Conservation (phyloP, 2,113 vertebrate species). For the Muntiacus reevesi region DNA sequence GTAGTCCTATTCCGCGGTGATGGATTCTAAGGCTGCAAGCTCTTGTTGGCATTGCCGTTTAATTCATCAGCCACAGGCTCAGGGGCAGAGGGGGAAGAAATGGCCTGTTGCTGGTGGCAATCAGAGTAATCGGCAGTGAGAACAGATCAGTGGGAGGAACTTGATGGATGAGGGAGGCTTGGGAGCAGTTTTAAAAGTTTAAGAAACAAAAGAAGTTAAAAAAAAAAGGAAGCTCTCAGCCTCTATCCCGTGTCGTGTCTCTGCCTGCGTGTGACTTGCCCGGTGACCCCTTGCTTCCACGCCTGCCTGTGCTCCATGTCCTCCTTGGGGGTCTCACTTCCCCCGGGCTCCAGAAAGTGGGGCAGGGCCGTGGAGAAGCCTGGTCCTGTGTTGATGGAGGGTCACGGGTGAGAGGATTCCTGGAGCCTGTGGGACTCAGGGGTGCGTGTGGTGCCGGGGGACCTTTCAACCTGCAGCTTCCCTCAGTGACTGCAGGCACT, state of each 20-base stretch:
- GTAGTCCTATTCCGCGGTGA: not conserved
- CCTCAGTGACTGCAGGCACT: not conserved
- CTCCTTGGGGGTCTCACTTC: not conserved
- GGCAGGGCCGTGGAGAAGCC: not conserved
- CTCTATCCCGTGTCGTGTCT: rapidly evolving
- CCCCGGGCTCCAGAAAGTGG: not conserved
- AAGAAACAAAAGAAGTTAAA: not conserved
- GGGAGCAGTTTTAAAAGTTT: not conserved
- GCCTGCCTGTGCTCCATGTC: rapidly evolving
- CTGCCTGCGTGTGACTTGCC: not conserved
- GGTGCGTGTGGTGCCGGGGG: rapidly evolving
- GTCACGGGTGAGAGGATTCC: not conserved
- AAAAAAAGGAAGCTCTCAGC: not conserved
- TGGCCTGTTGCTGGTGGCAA: not conserved
- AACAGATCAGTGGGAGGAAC: not conserved
- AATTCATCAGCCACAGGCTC: not conserved
- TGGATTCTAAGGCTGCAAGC: not conserved
- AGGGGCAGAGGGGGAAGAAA: not conserved
- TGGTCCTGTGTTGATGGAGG: not conserved
- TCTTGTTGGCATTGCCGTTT: not conserved
- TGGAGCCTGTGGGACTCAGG: not conserved
- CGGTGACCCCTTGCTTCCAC: rapidly evolving
- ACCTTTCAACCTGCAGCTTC: not conserved
- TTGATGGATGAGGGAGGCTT: not conserved
- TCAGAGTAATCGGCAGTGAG: not conserved